A percentile compares a stretch with the other conserved stretches of the same genome.
These are phyloP conservation scores for Loriculus beryllinus DNA, from an alignment of 2,797 vertebrate genomes.

Conservation along the genomic window DNA sequence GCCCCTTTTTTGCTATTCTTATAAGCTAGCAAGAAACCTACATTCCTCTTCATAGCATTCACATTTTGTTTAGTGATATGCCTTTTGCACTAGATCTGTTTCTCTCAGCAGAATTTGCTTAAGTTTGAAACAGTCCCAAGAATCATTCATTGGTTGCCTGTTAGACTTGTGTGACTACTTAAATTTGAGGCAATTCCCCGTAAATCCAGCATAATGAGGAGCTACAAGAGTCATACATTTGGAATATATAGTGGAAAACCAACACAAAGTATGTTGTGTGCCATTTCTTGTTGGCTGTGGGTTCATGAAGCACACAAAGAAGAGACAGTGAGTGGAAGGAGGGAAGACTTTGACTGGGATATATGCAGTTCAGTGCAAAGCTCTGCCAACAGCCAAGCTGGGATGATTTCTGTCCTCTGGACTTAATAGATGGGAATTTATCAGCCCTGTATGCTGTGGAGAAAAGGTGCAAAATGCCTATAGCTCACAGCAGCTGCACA, in stretches of 20 bases:
- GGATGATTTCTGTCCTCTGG: neutral
- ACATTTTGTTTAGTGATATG: neutral
- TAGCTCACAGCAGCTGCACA: neutral
- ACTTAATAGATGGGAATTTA: neutral
- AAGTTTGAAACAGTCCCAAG: neutral
- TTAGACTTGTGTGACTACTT: neutral
- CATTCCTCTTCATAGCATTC: neutral
- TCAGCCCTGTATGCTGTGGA: neutral
- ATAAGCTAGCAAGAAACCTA: neutral
- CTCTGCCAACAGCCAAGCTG: neutral
- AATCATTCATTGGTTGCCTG: neutral
- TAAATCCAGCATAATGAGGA: neutral
- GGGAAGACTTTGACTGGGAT: neutral
- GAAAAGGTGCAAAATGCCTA: neutral
- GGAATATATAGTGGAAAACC: neutral
- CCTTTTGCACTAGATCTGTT: neutral
- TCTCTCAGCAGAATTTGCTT: neutral
- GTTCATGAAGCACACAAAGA: neutral
- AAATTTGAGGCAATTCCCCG: neutral
- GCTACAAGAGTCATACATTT: neutral
- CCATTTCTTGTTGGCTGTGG: neutral
- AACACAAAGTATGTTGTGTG: neutral
- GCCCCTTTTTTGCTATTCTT: neutral
- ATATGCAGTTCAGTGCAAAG: neutral
- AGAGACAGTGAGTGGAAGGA: neutral